Base-by-base conservation (phyloP, 2,113 vertebrate species). In the Ceratotherium simum region DNA sequence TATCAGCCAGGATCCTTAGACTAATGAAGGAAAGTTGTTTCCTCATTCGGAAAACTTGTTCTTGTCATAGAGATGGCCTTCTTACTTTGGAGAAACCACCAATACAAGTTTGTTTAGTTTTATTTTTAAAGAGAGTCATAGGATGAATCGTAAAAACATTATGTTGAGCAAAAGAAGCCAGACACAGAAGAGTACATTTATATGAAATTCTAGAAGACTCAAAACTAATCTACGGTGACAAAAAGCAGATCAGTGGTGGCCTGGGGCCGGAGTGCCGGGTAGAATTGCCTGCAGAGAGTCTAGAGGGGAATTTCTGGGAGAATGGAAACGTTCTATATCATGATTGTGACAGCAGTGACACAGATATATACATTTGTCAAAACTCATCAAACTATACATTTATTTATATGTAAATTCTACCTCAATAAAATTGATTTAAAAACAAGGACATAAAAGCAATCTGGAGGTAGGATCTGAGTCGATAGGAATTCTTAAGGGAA, bases 211-310 rank as follows among this genome's bases (percentile, higher is more conserved):
- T 81, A 56, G 65, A 67, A 84, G 75, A 81, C 51, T 78, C 39
- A 21, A 76, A 95, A 86, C 36, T 64, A 72, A 96, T 60, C 27
- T 72, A 46, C 20, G 72, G 25, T 94, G 83, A 97, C 20, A 42
- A 65, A 92, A 95, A 67, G 31, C 60, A 98, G 97, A 82, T 60
- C 12, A 10, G 4, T 10, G 33, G 79, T 95, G 90, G 73, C 90
- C 54, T 85, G 67, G 39, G 70, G 46, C 78, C 39, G 62, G 5
- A 33, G 14, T 7, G 6, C 2, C 51, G 86, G 42, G 18, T 33
- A 46, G 14, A 70, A 29, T 0, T 36, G 42, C 46, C 21, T 56
- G 8, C 42, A 65, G 46, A 64, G 76, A 25, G 21, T 27, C 17
- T 8, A 29, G 25, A 89, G 25, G 58, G 31, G 6, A n/a, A 2